A percentile compares a stretch with the other conserved stretches of the same genome.
Evolutionary conservation across 2,113 vertebrate genomes (phyloP).

Genomic region (Apeltes quadracus): DNA sequence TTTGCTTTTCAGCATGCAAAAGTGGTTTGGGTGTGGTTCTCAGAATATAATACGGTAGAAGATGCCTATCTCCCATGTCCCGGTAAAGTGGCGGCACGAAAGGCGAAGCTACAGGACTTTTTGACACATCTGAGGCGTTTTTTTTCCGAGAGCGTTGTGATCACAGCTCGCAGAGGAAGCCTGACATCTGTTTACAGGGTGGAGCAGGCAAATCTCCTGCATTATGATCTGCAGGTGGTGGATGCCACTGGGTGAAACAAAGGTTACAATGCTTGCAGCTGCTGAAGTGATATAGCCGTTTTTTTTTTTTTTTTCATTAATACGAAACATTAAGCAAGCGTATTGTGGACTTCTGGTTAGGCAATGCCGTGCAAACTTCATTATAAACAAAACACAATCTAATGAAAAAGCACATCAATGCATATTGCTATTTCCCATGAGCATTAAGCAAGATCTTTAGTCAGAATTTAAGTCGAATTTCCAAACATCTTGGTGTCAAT

Average conservation of each 20-base stretch:
- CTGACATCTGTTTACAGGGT: conserved; percentile 54
- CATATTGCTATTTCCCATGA: neutral
- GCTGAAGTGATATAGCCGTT: no score
- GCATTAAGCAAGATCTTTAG: neutral
- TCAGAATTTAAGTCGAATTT: neutral
- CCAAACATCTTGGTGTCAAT: neutral
- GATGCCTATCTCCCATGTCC: conserved; percentile 66
- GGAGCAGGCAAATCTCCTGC: conserved; percentile 61
- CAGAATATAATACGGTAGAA: conserved; percentile 23
- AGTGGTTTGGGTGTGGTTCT: conserved; percentile 49
- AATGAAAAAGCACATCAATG: neutral
- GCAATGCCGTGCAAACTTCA: conserved; percentile 16
- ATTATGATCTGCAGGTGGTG: conserved; percentile 65
- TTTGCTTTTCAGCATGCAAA: conserved; percentile 70
- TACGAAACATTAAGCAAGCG: conserved; percentile 34
- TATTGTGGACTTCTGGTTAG: conserved; percentile 12
- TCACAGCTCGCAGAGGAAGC: conserved; percentile 56
- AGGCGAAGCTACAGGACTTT: conserved; percentile 55
- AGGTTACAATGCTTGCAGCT: conserved; percentile 27
- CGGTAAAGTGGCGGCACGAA: conserved; percentile 57
- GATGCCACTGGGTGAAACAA: conserved; percentile 51
- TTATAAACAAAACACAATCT: conserved; percentile 2
- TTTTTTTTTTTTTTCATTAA: no score
- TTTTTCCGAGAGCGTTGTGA: conserved; percentile 54
- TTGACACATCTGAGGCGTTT: conserved; percentile 70